These are phyloP conservation scores for Orbicella faveolata DNA, from an alignment of 64 coral and sea anemone genomes.

Conservation along the genomic window DNA sequence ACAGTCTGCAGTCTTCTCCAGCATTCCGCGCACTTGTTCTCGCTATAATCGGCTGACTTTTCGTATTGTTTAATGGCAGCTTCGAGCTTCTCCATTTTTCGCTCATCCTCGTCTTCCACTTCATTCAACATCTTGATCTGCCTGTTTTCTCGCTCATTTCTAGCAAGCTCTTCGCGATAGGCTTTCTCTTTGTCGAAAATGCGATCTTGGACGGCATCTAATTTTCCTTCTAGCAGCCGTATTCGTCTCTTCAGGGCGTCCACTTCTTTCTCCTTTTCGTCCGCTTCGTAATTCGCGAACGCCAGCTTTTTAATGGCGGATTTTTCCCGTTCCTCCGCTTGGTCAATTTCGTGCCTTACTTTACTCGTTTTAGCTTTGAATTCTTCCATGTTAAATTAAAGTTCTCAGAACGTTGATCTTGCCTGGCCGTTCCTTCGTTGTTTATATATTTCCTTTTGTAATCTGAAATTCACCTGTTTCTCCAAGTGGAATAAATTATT, in stretches of 20 bases:
- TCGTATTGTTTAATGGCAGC: constrained; percentile 11
- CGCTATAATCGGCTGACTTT: constrained; percentile 22
- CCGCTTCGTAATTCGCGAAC: constrained; percentile 5
- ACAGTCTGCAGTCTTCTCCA: constrained; percentile 25
- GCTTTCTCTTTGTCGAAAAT: constrained; percentile 44
- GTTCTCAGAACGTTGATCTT: constrained; percentile 8
- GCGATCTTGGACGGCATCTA: constrained; percentile 43
- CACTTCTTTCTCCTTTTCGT: constrained; percentile 31
- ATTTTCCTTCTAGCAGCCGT: constrained; percentile 16
- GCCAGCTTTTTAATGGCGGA: constrained; percentile 23
- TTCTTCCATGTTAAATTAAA: constrained; percentile 46
- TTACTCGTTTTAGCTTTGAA: constrained; percentile 50
- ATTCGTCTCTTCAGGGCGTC: constrained; percentile 38
- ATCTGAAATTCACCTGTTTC: constrained; percentile 39
- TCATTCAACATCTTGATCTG: constrained; percentile 50
- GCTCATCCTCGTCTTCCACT: constrained; percentile 44
- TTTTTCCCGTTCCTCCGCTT: constrained; percentile 45
- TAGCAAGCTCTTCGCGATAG: constrained; percentile 5
- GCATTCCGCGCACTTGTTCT: constrained; percentile 52
- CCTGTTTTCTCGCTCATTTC: constrained; percentile 43
- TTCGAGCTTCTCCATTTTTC: constrained; percentile 39
- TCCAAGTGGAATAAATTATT: constrained; percentile 43
- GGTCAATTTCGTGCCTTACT: constrained; percentile 43
- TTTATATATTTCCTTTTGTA: constrained; percentile 10
- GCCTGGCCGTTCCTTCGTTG: neutral